phyloP scores from a whole-genome alignment of 2,113 vertebrate genomes.

The Miniopterus natalensis region DNA sequence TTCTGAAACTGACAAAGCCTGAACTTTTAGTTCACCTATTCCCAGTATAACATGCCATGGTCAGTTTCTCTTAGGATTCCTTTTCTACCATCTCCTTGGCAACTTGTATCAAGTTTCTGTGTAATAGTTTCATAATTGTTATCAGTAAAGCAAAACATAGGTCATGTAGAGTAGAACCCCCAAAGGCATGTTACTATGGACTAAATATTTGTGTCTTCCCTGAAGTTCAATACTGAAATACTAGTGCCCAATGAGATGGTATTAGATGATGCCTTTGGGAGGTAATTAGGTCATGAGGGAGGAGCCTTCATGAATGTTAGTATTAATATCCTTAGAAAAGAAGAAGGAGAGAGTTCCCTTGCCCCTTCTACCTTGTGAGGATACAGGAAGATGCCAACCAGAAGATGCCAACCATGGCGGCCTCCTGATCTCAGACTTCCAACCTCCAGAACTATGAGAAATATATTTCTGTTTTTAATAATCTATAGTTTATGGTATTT shows the following conservation, averaged over 20 bases:
- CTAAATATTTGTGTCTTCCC: background rate
- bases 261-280: background rate
- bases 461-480: background rate
- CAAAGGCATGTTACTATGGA: background rate
- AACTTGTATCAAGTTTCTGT: background rate
- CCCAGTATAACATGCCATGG: background rate
- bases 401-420: background rate
- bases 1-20: background rate
- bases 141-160: background rate
- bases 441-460: background rate
- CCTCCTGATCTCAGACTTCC: background rate
- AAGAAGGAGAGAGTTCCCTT: background rate
- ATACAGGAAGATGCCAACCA: background rate
- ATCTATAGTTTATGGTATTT: background rate
- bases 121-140: background rate
- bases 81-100: background rate
- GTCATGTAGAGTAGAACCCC: background rate
- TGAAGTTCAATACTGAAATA: background rate
- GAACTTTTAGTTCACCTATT: background rate
- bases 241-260: background rate
- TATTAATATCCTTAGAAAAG: background rate
- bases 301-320: background rate
- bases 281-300: background rate
- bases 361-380: background rate
- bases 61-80: background rate